These are phyloP conservation scores for Sarcophaga caerulescens DNA, from an alignment of 2,888 invertebrate species.

Conservation along the genomic window DNA sequence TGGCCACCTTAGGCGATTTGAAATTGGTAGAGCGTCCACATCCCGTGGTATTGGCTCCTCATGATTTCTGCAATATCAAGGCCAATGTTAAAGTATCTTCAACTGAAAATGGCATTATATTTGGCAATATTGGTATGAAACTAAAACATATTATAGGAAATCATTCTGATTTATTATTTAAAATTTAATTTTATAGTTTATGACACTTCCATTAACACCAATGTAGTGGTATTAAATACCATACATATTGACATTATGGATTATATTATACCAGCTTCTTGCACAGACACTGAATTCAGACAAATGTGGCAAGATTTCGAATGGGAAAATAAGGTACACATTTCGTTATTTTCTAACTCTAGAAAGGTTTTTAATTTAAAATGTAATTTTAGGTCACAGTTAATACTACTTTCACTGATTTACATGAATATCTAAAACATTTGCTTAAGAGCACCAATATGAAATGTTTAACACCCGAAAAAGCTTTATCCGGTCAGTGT, in stretches of 20 bases:
- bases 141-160: background rate
- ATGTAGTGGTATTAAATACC: constrained; percentile 98
- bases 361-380: too few relatives aligned
- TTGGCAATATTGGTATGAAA: constrained; percentile 95
- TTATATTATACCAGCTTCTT: constrained; percentile 96
- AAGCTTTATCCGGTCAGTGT: constrained; percentile 97
- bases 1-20: constrained; percentile 98
- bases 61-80: constrained; percentile 98
- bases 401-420: constrained; percentile 95
- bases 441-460: constrained; percentile 97
- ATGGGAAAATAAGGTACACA: constrained; percentile 98
- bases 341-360: too few relatives aligned
- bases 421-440: constrained; percentile 95
- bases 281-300: constrained; percentile 97
- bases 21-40: constrained; percentile 99
- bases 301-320: constrained; percentile 99
- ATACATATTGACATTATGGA: constrained; percentile 99
- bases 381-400: constrained; percentile 84
- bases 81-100: constrained; percentile 99
- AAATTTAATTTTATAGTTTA: constrained; percentile 85
- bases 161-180: background rate
- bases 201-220: constrained; percentile 89
- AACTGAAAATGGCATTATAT: constrained; percentile 99
- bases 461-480: constrained; percentile 99
- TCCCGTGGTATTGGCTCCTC: constrained; percentile 96